Base-by-base conservation (phyloP, 1,140 invertebrate species). In the Zeugodacus cucurbitae region DNA sequence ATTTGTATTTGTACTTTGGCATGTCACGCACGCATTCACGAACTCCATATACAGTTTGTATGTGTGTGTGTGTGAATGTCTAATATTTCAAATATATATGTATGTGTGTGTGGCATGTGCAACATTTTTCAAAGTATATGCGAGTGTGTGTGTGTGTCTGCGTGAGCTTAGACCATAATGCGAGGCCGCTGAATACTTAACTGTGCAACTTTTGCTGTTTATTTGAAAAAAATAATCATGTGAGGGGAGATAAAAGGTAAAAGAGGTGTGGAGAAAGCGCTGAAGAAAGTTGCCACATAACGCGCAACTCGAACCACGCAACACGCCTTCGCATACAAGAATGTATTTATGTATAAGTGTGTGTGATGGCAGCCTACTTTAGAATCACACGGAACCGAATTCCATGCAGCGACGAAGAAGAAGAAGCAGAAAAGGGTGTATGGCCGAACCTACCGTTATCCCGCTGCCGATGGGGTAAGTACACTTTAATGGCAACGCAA, bases 291-390 rank as follows among this genome's bases (percentile, higher is more conserved):
- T 74, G 67, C 74, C 74, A 34, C 41, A 17, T 41, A 82, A 26
- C 74, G 74, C 74, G 41, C 74, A 82, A 82, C 74, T 82, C 74
- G 74, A 82, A 82, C 41, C 37, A 82, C 41, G 74, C 74, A 82
- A 14, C 74, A 54, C 41, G 74, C 44, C 74, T 48, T 17, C 37
- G 26, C 10, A 11, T 26, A 82, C 17, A 44, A 7, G n/a, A 6
- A 20, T 26, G 44, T 22, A 78, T 78, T 44, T 34, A 17, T 44
- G 10, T n/a, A n/a, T 11, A 44, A 3, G 22, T 48, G 2, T 17
- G 5, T 48, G n/a, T 82, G n/a, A 11, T 82, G 41, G 37, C 34
- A 26, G 74, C 37, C 41, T 44, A 48, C 74, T 48, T 48, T 48
- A 82, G 41, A 82, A 29, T n/a, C 48, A 82, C 74, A 82, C n/a